Base-by-base conservation (phyloP, 2,113 vertebrate species). In the Spheniscus mendiculus region DNA sequence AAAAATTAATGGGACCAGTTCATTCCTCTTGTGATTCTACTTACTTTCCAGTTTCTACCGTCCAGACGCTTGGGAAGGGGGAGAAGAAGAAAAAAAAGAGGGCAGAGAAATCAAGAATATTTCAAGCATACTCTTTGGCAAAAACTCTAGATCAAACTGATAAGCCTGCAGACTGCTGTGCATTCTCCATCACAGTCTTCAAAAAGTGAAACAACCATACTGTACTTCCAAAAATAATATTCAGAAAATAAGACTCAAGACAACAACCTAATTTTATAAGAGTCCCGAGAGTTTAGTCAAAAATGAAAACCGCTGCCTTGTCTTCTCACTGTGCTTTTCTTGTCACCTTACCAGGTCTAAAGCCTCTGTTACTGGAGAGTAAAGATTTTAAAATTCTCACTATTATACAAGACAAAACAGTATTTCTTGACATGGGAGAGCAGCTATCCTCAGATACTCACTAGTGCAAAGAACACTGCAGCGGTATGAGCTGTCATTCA, bases 161-260 rank as follows among this genome's bases (percentile, higher is more conserved):
- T 91, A 95, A 96, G 42, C 30, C 62, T 72, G 19, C 61, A 89
- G 69, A 78, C 77, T 92, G 85, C 74, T 89, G 53, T 45, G 49
- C 42, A 38, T 79, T 83, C 53, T 93, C 91, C 53, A 85, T 87
- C 81, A 87, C 23, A 56, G 62, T 12, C 65, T 91, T 93, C 73
- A 67, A 89, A 55, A 90, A 89, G 25, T 83, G 27, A 63, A 94
- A 89, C 27, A 45, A 77, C 29, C 19, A 63, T 15, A 49, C 6
- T 5, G 3, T 40, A 42, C 45, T 89, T 97, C 87, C 87, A 95
- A 94, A 93, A 96, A 93, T 45, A 95, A 90, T 62, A 95, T 56
- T 50, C 49, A 80, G 66, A 87, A 79, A 91, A 65, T 74, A 72
- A 70, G 62, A 58, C 53, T 79, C 40, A 61, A 55, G 69, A 82